Conservation (phyloP, 2,113 vertebrate genomes). For the Vulpes ferrilata region DNA sequence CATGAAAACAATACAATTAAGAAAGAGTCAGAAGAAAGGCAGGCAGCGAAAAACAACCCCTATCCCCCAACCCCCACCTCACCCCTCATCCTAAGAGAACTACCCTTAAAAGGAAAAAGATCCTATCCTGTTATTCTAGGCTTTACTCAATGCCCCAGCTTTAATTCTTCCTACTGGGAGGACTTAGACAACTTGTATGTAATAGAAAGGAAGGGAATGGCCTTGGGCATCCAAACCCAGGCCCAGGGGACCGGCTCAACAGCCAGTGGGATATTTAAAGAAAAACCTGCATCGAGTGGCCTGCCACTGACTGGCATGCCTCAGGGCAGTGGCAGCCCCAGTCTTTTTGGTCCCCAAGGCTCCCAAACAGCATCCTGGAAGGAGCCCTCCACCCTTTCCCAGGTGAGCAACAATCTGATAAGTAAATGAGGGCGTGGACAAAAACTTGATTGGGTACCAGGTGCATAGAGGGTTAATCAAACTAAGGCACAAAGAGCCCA, state of each 20-base stretch:
- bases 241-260: background rate
- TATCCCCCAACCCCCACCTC: too few relatives aligned
- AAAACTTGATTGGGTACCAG: background rate
- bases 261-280: background rate
- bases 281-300: background rate
- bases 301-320: too few relatives aligned
- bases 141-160: background rate
- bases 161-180: background rate
- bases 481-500: background rate
- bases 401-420: background rate
- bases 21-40: background rate
- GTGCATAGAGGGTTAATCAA: background rate
- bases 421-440: background rate
- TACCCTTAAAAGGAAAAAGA: background rate
- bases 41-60: background rate
- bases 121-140: background rate
- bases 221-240: background rate
- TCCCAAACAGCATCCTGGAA: background rate
- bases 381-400: background rate
- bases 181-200: background rate
- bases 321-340: background rate
- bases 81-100: background rate
- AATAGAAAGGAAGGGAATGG: background rate
- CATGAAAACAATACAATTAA: background rate
- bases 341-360: background rate